Conservation (phyloP, 2,113 vertebrate genomes). For the Rhinogobius similis region DNA sequence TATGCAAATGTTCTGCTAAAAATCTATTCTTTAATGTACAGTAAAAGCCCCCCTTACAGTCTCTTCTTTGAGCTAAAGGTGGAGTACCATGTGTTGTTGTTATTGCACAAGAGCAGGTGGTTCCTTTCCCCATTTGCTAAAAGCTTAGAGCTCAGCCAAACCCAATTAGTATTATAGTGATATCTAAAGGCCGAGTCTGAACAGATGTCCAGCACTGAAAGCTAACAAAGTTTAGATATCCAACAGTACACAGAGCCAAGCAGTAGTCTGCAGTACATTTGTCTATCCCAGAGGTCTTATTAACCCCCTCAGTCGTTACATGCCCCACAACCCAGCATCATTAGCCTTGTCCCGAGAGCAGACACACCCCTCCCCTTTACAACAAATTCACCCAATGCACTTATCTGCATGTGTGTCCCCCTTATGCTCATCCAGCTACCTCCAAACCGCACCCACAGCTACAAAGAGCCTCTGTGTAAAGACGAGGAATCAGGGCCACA, state of each 20-base stretch:
- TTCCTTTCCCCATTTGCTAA: constrained; percentile 18
- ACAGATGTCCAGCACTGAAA: constrained; percentile 10
- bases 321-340: constrained; percentile 20
- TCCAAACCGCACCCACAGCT: constrained; percentile 45
- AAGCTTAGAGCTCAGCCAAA: constrained; percentile 25
- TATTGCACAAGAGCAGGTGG: constrained; percentile 40
- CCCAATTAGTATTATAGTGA: constrained; percentile 26
- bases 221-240: background rate
- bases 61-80: background rate
- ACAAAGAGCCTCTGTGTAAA: constrained; percentile 70
- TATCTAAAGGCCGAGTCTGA: constrained; percentile 37
- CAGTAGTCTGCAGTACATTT: constrained; percentile 26
- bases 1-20: constrained; percentile 4
- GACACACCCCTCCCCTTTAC: constrained; percentile 42
- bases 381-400: constrained; percentile 1
- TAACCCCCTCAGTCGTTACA: constrained; percentile 45
- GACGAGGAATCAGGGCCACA: constrained; percentile 47
- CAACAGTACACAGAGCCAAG: constrained; percentile 7
- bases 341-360: constrained; percentile 35
- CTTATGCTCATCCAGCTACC: constrained; percentile 17
- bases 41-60: background rate
- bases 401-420: constrained; percentile 37
- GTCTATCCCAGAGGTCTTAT: constrained; percentile 49
- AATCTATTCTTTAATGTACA: background rate
- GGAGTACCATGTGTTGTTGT: background rate